Conservation (phyloP, 2,888 invertebrate species). For the Atethmia centrago region DNA sequence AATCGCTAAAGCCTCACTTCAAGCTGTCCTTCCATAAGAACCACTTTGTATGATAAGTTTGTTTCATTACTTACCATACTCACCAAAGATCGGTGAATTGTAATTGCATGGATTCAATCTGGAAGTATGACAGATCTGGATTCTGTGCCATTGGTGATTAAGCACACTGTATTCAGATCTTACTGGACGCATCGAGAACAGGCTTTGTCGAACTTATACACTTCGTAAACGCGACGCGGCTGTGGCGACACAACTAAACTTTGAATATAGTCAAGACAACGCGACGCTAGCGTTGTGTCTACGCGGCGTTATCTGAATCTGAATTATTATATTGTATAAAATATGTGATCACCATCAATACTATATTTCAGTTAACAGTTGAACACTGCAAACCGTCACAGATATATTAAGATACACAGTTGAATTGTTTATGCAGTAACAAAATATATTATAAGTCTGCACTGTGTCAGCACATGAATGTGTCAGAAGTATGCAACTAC, state of each 20-base stretch:
- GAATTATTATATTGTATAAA: conserved; percentile 20
- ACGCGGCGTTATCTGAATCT: background rate
- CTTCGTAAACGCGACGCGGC: background rate
- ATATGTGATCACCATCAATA: conserved; percentile 51
- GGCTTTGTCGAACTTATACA: conserved; percentile 8
- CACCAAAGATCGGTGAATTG: background rate
- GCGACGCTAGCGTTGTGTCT: background rate
- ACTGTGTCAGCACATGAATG: conserved; percentile 18
- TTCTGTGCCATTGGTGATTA: background rate
- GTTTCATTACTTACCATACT: background rate
- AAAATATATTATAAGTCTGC: conserved; percentile 1
- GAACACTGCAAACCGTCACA: conserved; percentile 11
- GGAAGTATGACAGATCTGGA: background rate
- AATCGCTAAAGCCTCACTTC: conserved; percentile 38
- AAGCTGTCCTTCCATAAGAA: conserved; percentile 5
- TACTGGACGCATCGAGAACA: background rate
- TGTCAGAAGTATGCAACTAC: background rate
- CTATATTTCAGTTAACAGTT: conserved; percentile 36
- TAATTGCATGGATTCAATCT: background rate
- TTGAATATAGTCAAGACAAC: background rate
- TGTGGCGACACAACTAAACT: background rate
- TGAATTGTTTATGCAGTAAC: conserved; percentile 12
- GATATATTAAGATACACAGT: conserved; percentile 17
- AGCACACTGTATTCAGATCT: background rate
- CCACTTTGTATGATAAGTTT: background rate